phyloP scores from a whole-genome alignment of 1,140 invertebrate genomes.

The Nasonia longicornis region DNA sequence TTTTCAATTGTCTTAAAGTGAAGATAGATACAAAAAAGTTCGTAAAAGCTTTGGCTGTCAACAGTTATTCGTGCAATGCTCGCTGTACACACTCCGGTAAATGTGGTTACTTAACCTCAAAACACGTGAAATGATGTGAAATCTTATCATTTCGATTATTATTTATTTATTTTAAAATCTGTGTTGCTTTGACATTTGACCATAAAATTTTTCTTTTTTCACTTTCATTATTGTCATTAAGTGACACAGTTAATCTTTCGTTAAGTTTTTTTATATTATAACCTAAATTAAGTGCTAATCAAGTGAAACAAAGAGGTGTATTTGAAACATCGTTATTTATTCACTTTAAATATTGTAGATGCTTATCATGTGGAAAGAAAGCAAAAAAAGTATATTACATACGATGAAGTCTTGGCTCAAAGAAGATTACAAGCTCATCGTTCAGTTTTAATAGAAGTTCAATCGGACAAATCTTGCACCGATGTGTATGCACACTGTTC shows the following conservation, averaged over 20 bases:
- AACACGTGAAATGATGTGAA: conserved; percentile 8
- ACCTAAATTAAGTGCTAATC: neutral
- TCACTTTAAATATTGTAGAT: neutral
- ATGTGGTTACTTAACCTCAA: neutral
- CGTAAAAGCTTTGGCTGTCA: neutral
- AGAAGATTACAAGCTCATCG: conserved; percentile 72
- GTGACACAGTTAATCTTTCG: neutral
- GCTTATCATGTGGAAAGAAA: neutral
- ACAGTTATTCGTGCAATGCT: conserved; percentile 4
- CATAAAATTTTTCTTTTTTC: neutral
- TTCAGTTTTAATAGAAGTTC: conserved; percentile 75
- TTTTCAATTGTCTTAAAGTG: conserved; percentile 18
- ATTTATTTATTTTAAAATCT: neutral
- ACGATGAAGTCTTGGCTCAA: conserved; percentile 58
- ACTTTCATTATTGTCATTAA: neutral
- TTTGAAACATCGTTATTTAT: neutral
- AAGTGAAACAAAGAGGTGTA: no score
- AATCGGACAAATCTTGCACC: conserved; percentile 72
- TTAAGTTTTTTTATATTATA: neutral
- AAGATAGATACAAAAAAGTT: neutral
- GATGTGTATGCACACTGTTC: conserved; percentile 76
- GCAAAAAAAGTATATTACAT: conserved; percentile 45
- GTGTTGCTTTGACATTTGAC: neutral
- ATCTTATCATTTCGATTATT: neutral
- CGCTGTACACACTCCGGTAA: conserved; percentile 23